Evolutionary conservation across 2,888 invertebrate species (phyloP).

Genomic region (Rotaria sp.): DNA sequence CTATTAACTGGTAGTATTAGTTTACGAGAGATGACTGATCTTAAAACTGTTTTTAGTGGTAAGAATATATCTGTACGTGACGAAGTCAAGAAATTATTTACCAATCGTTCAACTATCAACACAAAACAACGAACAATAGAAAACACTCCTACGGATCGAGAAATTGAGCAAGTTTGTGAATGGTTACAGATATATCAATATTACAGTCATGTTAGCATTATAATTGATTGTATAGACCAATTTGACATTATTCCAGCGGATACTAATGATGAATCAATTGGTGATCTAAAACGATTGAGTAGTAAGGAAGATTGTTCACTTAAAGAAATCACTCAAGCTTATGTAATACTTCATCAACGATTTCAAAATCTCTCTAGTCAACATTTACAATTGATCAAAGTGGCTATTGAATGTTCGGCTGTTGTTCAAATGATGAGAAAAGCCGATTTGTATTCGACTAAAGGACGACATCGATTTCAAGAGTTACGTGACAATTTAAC

Average conservation of each 20-base stretch:
- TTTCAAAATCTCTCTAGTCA: not conserved
- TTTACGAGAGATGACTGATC: not conserved
- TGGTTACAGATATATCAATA: not conserved
- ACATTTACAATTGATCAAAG: conserved; percentile 23
- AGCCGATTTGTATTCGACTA: not conserved
- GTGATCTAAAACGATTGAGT: not conserved
- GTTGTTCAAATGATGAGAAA: not conserved
- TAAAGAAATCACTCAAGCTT: not conserved
- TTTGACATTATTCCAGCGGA: not conserved
- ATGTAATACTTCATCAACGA: not conserved
- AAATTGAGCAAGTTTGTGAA: conserved; percentile 6
- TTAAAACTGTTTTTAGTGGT: not conserved
- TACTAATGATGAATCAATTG: not conserved
- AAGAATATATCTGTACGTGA: not conserved
- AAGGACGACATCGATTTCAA: not conserved
- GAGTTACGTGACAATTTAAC: conserved; percentile 25
- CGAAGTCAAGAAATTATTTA: not conserved
- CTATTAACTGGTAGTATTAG: not conserved
- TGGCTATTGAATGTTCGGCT: not conserved
- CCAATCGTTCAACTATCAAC: not conserved
- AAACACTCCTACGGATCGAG: not conserved
- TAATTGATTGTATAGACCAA: not conserved
- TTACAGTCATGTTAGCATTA: not conserved
- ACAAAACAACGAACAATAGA: not conserved
- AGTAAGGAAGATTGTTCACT: not conserved